phyloP scores from a whole-genome alignment of 2,888 invertebrate species.

The Drosophila melanocephala region DNA sequence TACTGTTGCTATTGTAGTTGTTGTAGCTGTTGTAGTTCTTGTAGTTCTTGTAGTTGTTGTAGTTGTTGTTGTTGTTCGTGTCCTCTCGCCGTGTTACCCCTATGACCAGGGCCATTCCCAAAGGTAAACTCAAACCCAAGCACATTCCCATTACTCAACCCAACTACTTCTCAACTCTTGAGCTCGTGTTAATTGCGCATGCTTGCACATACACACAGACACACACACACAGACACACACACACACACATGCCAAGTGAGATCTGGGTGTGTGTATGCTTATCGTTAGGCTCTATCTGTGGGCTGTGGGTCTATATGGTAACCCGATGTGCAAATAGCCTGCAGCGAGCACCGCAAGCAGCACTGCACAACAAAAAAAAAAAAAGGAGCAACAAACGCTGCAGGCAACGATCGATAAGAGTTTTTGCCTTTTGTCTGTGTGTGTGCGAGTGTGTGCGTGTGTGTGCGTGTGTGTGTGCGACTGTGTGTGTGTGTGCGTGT shows the following conservation, averaged over 20 bases:
- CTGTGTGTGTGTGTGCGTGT: conserved; percentile 12
- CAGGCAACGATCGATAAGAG: conserved; percentile 52
- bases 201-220: conserved; percentile 47
- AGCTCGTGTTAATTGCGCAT: conserved; percentile 69
- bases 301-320: conserved; percentile 36
- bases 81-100: conserved; percentile 22
- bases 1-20: background rate
- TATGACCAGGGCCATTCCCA: conserved; percentile 10
- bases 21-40: background rate
- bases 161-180: conserved; percentile 51
- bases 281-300: conserved; percentile 48
- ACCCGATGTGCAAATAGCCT: conserved; percentile 63
- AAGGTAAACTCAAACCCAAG: conserved; percentile 3
- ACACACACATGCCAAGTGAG: conserved; percentile 16
- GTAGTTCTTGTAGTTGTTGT: conserved; percentile 1
- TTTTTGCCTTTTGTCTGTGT: background rate
- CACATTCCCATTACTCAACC: conserved; percentile 34
- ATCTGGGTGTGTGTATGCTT: conserved; percentile 32
- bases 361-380: conserved; percentile 1
- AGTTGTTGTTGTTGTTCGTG: conserved; percentile 14
- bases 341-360: conserved; percentile 46
- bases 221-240: conserved; percentile 1
- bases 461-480: background rate
- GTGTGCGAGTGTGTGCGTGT: background rate
- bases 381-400: conserved; percentile 58